These are phyloP conservation scores for Drosophila obscura DNA, from an alignment of 1,140 invertebrate species.

Conservation along the genomic window DNA sequence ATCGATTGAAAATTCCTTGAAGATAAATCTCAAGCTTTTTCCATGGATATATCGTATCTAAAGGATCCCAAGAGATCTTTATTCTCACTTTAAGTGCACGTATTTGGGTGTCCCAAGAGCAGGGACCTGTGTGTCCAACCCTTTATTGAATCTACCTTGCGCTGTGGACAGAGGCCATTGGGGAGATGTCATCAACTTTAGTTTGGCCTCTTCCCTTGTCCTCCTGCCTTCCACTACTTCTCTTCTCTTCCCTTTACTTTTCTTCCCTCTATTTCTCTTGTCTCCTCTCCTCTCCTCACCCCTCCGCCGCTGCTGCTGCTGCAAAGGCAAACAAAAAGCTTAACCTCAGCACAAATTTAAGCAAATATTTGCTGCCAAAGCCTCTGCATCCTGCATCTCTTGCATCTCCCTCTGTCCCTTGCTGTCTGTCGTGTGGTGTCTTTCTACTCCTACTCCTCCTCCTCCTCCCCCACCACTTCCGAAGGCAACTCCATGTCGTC, in stretches of 20 bases:
- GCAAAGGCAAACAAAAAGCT: constrained; percentile 74
- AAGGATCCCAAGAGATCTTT: too few relatives aligned
- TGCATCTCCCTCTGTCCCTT: neutral
- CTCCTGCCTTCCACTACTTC: neutral
- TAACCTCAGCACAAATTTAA: constrained; percentile 83
- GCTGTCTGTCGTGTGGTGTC: neutral
- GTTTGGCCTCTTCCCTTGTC: constrained; percentile 6
- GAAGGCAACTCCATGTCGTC: constrained; percentile 23
- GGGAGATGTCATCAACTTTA: constrained; percentile 62
- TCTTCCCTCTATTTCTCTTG: neutral
- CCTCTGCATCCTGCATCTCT: constrained; percentile 12
- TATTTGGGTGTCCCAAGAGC: too few relatives aligned
- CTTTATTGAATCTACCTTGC: too few relatives aligned
- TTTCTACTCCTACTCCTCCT: neutral
- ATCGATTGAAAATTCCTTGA: too few relatives aligned
- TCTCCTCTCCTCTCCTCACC: neutral
- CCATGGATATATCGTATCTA: too few relatives aligned
- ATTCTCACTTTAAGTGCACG: too few relatives aligned
- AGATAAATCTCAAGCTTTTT: too few relatives aligned
- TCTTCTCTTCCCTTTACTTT: neutral
- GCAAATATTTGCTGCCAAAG: constrained; percentile 72
- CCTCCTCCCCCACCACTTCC: too few relatives aligned
- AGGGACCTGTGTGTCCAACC: too few relatives aligned
- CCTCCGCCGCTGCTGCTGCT: neutral
- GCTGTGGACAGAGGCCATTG: constrained; percentile 49